phyloP scores from a whole-genome alignment of 1,140 invertebrate genomes.

The Drosophila azteca region DNA sequence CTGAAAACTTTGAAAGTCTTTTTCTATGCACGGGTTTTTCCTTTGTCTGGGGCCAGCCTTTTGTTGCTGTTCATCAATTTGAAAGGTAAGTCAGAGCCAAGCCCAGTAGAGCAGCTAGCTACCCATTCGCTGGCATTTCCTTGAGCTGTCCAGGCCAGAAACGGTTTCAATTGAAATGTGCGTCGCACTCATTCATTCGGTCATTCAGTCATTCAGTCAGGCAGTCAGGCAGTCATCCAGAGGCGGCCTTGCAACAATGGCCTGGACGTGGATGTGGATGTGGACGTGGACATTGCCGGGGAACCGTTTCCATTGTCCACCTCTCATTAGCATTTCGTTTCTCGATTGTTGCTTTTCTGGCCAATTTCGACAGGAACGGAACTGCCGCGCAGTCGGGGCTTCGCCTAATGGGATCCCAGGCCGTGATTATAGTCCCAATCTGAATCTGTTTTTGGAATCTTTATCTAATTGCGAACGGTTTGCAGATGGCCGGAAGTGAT shows the following conservation, averaged over 20 bases:
- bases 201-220: slow-evolving; percentile 15
- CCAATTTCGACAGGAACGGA: slow-evolving; percentile 44
- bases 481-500: slow-evolving; percentile 41
- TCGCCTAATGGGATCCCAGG: slow-evolving; percentile 34
- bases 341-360: slow-evolving; percentile 45
- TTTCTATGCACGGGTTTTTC: slow-evolving; percentile 72
- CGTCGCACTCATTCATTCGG: slow-evolving; percentile 38
- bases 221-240: background rate
- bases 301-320: slow-evolving; percentile 36
- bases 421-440: slow-evolving; percentile 29
- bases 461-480: slow-evolving; percentile 28
- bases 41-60: slow-evolving; percentile 62
- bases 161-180: slow-evolving; percentile 64
- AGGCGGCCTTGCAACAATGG: slow-evolving; percentile 28
- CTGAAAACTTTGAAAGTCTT: slow-evolving; percentile 76
- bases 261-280: slow-evolving; percentile 22
- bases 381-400: slow-evolving; percentile 28
- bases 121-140: background rate
- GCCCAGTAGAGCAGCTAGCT: slow-evolving; percentile 8
- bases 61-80: slow-evolving; percentile 82
- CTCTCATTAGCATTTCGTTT: slow-evolving; percentile 48
- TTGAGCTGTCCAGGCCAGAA: slow-evolving; percentile 31
- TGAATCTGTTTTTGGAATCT: slow-evolving; percentile 28
- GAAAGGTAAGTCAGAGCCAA: slow-evolving; percentile 63
- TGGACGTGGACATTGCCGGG: slow-evolving; percentile 25